A percentile compares a stretch with the other conserved stretches of the same genome.
Conservation (phyloP, 2,888 invertebrate genomes). For the Abrostola tripartita region DNA sequence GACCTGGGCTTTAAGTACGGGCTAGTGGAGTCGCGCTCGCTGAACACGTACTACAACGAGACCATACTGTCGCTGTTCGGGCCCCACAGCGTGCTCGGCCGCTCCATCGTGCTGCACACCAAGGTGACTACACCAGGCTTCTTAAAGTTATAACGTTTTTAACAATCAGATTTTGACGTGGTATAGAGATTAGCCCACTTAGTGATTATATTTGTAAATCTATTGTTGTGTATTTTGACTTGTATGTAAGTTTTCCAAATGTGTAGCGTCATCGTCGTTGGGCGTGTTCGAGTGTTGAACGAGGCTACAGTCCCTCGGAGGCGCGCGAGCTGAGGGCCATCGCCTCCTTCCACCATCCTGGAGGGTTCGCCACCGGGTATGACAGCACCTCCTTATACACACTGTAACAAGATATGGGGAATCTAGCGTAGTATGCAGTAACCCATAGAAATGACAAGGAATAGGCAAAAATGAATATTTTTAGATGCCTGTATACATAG, state of each 20-base stretch:
- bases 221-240: too few species aligned
- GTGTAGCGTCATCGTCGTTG: constrained; percentile 90
- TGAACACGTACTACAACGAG: constrained; percentile 91
- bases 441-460: too few species aligned
- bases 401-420: too few species aligned
- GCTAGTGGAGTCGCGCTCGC: constrained; percentile 89
- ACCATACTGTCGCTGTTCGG: constrained; percentile 94
- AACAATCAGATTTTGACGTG: neutral
- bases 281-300: constrained; percentile 95
- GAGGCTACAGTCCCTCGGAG: constrained; percentile 96
- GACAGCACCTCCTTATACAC: neutral
- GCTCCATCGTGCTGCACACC: constrained; percentile 95
- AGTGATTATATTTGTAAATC: neutral
- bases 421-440: too few species aligned
- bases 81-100: constrained; percentile 93
- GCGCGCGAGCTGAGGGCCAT: constrained; percentile 95
- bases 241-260: too few species aligned
- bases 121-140: constrained; percentile 71
- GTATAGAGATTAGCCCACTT: neutral
- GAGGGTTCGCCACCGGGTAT: constrained; percentile 95
- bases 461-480: too few species aligned
- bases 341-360: constrained; percentile 97
- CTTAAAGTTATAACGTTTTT: neutral
- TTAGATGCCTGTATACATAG: too few species aligned
- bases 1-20: constrained; percentile 96